phyloP scores from a whole-genome alignment of 1,140 invertebrate genomes.

The Heliothis virescens region DNA sequence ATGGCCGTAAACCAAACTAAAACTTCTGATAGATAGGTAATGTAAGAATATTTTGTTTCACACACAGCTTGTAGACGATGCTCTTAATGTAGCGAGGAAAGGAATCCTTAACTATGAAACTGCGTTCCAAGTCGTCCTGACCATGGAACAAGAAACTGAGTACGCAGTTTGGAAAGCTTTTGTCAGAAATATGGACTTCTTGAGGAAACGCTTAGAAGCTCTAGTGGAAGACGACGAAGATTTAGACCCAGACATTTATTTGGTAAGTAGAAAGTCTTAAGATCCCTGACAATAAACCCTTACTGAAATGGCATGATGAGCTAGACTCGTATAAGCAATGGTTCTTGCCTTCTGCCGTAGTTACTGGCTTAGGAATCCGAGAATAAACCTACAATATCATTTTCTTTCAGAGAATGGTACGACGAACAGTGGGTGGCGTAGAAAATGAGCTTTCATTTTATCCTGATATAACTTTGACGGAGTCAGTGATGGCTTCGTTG shows the following conservation, averaged over 20 bases:
- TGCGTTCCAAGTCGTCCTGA: slow-evolving; percentile 87
- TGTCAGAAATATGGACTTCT: slow-evolving; percentile 86
- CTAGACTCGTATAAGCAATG: too few species aligned
- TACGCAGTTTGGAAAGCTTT: slow-evolving; percentile 90
- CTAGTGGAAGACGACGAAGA: slow-evolving; percentile 64
- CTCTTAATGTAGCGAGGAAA: slow-evolving; percentile 88
- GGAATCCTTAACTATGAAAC: slow-evolving; percentile 81
- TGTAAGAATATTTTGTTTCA: slow-evolving; percentile 42
- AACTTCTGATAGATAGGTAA: neutral
- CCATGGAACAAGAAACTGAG: slow-evolving; percentile 88
- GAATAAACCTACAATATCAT: neutral
- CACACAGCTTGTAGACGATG: slow-evolving; percentile 92
- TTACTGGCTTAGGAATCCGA: too few species aligned
- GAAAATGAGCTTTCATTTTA: slow-evolving; percentile 70
- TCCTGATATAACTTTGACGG: slow-evolving; percentile 59
- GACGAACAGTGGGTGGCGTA: slow-evolving; percentile 63
- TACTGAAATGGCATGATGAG: too few species aligned
- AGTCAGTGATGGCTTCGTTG: slow-evolving; percentile 69
- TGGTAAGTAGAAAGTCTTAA: slow-evolving; percentile 58
- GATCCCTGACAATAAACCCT: too few species aligned
- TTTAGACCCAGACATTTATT: slow-evolving; percentile 73
- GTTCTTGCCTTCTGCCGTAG: too few species aligned
- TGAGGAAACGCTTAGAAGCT: slow-evolving; percentile 79
- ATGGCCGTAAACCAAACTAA: too few species aligned
- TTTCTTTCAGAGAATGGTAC: slow-evolving; percentile 69